A percentile compares a stretch with the other conserved stretches of the same genome.
phyloP scores from a whole-genome alignment of 2,797 vertebrate genomes.

The Eutrigla gurnardus region DNA sequence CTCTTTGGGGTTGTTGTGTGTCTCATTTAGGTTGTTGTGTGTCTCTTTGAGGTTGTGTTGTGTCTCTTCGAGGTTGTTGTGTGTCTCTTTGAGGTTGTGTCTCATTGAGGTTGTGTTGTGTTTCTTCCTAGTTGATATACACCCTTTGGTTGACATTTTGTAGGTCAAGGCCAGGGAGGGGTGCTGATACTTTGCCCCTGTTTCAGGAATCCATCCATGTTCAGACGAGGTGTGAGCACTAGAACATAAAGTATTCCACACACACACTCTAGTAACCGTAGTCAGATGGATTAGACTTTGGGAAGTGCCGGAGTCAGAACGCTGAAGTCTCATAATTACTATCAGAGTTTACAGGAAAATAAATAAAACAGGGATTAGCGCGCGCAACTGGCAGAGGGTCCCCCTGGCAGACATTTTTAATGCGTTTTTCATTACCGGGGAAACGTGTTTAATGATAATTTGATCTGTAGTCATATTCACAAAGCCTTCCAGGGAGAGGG shows the following conservation, averaged over 20 bases:
- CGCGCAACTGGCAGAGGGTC: constrained; percentile 46
- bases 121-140: background rate
- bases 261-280: constrained; percentile 34
- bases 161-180: background rate
- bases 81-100: background rate
- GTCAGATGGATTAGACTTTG: constrained; percentile 59
- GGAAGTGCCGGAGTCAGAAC: constrained; percentile 38
- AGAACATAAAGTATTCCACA: constrained; percentile 36
- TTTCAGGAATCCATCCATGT: background rate
- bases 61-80: background rate
- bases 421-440: constrained; percentile 66
- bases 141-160: background rate
- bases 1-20: background rate
- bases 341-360: constrained; percentile 49
- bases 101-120: background rate
- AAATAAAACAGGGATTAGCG: constrained; percentile 59
- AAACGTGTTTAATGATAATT: constrained; percentile 69
- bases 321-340: constrained; percentile 56
- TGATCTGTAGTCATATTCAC: constrained; percentile 58
- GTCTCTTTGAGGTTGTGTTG: background rate
- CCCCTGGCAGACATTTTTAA: constrained; percentile 62
- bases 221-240: background rate
- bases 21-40: background rate
- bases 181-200: background rate
- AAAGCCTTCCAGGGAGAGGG: constrained; percentile 57